phyloP scores from a whole-genome alignment of 2,797 vertebrate species.

The Setipinna tenuifilis region DNA sequence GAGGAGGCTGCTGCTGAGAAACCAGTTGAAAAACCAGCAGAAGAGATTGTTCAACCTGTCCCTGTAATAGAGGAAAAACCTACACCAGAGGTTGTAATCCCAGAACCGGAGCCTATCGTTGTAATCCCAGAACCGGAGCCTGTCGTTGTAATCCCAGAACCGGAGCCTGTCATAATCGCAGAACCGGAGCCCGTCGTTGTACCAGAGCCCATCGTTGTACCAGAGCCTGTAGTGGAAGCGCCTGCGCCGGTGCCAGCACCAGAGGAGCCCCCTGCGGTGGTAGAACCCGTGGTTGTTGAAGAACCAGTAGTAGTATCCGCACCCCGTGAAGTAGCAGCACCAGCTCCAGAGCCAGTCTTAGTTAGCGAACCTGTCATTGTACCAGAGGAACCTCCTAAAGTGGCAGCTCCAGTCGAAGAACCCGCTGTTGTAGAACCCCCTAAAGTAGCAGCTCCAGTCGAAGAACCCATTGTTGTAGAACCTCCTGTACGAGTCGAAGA shows the following conservation, averaged over 20 bases:
- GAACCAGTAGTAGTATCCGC: neutral
- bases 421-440: slow-evolving; percentile 32
- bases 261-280: neutral
- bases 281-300: neutral
- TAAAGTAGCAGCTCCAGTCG: slow-evolving; percentile 27
- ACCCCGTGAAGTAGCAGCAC: neutral
- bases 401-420: slow-evolving; percentile 51
- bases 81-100: neutral
- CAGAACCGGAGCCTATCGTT: neutral
- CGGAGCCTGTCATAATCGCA: slow-evolving; percentile 44
- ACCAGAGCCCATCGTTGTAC: slow-evolving; percentile 52
- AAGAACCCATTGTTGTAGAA: slow-evolving; percentile 57
- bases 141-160: slow-evolving; percentile 10
- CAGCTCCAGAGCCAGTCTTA: slow-evolving; percentile 1
- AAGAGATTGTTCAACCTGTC: neutral
- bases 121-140: neutral
- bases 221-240: neutral
- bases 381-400: slow-evolving; percentile 48
- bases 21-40: neutral
- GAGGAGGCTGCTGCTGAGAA: slow-evolving; percentile 37
- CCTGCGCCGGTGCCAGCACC: slow-evolving; percentile 1
- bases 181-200: slow-evolving; percentile 47
- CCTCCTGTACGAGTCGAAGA: neutral
- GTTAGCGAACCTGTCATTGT: slow-evolving; percentile 35
- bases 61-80: neutral